Conservation (phyloP, 1,140 invertebrate genomes). For the Dendrolimus kikuchii region DNA sequence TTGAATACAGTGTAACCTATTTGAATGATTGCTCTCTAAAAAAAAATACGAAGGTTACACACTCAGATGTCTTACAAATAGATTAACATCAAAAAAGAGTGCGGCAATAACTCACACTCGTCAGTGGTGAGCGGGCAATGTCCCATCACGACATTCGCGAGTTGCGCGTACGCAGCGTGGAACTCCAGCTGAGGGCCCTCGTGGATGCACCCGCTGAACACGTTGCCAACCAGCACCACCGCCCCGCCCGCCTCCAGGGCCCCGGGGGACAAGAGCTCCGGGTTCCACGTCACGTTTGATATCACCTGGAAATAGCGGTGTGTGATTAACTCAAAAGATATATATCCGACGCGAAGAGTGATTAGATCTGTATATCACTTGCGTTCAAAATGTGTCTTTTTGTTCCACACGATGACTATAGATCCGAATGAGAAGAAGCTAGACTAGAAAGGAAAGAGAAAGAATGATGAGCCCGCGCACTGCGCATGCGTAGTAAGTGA, state of each 20-base stretch:
- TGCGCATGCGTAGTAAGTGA: too few relatives aligned
- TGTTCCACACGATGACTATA: too few relatives aligned
- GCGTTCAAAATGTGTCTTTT: too few relatives aligned
- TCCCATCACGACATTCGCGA: constrained; percentile 81
- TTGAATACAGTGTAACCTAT: too few relatives aligned
- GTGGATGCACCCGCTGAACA: constrained; percentile 86
- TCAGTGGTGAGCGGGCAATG: constrained; percentile 80
- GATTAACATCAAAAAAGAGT: background rate
- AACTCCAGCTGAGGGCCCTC: constrained; percentile 88
- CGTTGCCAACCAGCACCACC: constrained; percentile 82
- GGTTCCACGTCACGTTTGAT: constrained; percentile 85
- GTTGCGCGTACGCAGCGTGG: constrained; percentile 74
- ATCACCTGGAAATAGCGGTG: constrained; percentile 71
- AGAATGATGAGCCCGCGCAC: too few relatives aligned
- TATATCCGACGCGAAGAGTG: too few relatives aligned
- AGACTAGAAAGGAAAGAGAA: too few relatives aligned
- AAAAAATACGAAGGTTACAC: background rate
- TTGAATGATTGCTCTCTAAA: too few relatives aligned
- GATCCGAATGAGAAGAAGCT: too few relatives aligned
- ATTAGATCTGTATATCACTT: too few relatives aligned
- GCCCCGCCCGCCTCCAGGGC: constrained; percentile 77
- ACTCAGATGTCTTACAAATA: background rate
- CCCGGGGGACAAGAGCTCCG: constrained; percentile 79
- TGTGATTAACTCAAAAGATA: too few relatives aligned
- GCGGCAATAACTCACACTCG: constrained; percentile 74